A percentile compares a stretch with the other conserved stretches of the same genome.
These are phyloP conservation scores for Desmodus rotundus DNA, from an alignment of 2,113 vertebrate genomes.

Conservation along the genomic window DNA sequence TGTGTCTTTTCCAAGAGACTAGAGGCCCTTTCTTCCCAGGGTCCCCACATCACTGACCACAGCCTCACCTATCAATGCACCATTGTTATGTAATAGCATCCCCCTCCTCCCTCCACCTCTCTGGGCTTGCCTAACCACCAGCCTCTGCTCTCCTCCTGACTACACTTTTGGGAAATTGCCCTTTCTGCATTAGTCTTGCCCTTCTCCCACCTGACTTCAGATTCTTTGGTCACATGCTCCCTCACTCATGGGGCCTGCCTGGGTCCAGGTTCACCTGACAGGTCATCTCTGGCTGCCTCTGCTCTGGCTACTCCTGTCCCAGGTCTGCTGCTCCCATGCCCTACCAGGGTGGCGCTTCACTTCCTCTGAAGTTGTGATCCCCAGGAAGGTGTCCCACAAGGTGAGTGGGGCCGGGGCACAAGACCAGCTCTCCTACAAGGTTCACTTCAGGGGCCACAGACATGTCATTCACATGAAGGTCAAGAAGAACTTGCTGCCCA, in stretches of 20 bases:
- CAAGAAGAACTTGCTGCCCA: slow-evolving; percentile 63
- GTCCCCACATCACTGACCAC: neutral
- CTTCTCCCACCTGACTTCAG: neutral
- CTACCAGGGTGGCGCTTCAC: slow-evolving; percentile 37
- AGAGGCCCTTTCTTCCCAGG: neutral
- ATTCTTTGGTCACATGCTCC: neutral
- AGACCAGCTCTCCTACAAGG: slow-evolving; percentile 55
- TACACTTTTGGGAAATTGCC: neutral
- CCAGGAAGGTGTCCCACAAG: slow-evolving; percentile 57
- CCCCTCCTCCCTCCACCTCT: neutral
- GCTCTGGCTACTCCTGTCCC: neutral
- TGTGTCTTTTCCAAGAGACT: neutral
- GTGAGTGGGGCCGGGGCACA: neutral
- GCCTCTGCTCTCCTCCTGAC: neutral
- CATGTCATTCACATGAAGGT: slow-evolving; percentile 69
- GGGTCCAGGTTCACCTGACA: accelerated
- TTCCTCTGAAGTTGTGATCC: slow-evolving; percentile 70
- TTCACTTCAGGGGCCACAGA: slow-evolving; percentile 64
- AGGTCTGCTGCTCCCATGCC: accelerated
- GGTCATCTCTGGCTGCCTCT: neutral
- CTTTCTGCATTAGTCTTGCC: neutral
- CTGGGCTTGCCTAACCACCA: neutral
- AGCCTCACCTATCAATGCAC: neutral
- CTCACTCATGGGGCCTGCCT: neutral
- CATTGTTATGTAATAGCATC: slow-evolving; percentile 43